Base-by-base conservation (phyloP, 1,140 invertebrate genomes). In the Capitella teleta region DNA sequence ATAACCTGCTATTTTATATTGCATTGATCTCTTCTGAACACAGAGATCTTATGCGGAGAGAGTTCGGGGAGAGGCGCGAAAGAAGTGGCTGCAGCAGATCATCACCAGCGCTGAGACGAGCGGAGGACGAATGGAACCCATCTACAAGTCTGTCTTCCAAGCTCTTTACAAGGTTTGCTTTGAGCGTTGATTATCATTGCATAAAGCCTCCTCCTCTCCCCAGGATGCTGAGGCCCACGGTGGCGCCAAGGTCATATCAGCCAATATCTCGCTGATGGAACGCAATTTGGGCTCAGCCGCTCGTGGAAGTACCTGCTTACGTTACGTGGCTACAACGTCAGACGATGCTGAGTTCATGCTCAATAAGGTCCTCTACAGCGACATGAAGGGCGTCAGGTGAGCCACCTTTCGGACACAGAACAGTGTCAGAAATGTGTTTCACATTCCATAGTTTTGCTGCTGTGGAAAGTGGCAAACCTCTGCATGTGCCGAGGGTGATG, bases 211-310 rank as follows among this genome's bases (percentile, higher is more conserved):
- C 10, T 16, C 18, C 3, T 3, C 16, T 25, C 44, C 52, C 1
- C 38, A 72, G 69, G 70, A 73, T 63, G 62, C 70, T 26, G 69
- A 73, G 42, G 60, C 62, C 3, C 69, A 73, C 54, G 70, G 70
- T 24, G 60, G 54, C 19, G 63, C 61, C 19, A 73, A 73, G 52
- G 60, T 54, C 30, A 67, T 73, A 42, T 61, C 63, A 52, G 60
- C 64, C 23, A 68, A 63, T 52, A 66, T 73, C 45, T 51, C 64
- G 2, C 58, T 73, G 56, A 55, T 70, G 28, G 68, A 71, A 45
- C 37, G 53, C 5, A 68, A 70, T 41, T 47, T 42, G 1, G 43
- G 57, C 5, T 48, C 59, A n/a, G 57, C 58, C 8, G 51, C 55
- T 3, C 53, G 65, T 40, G 68, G 68, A 3, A 60, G 59, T 12